Percentiles rank a stretch among this genome's conserved stretches.
These are phyloP conservation scores for Harlomillsia oculata DNA, from an alignment of 1,140 invertebrate species.

Conservation along the genomic window DNA sequence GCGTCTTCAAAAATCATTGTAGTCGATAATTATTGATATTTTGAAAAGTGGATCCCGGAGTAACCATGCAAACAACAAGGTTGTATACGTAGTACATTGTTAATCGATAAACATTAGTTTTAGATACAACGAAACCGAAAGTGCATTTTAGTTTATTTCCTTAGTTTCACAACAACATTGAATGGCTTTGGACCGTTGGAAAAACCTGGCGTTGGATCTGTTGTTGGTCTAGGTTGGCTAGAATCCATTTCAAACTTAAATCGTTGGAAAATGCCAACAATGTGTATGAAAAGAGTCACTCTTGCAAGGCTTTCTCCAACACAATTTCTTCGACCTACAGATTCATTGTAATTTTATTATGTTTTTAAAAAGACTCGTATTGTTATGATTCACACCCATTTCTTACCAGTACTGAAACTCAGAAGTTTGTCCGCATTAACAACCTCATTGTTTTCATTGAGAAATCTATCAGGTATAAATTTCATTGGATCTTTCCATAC, in stretches of 20 bases:
- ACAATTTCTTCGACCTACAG: slow-evolving; percentile 3
- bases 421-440: not conserved
- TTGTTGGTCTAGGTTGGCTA: not conserved
- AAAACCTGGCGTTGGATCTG: not conserved
- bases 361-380: not conserved
- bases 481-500: slow-evolving; percentile 8
- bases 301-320: slow-evolving; percentile 2
- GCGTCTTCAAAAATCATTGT: too few species aligned
- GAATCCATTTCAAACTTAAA: not conserved
- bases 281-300: not conserved
- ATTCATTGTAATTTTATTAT: not conserved
- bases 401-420: slow-evolving; percentile 3
- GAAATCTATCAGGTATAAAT: slow-evolving; percentile 5
- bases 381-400: not conserved
- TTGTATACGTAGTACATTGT: too few species aligned
- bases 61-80: too few species aligned
- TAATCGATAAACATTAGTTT: too few species aligned
- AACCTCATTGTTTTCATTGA: not conserved
- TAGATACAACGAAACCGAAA: too few species aligned
- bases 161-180: not conserved
- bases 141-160: too few species aligned
- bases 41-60: too few species aligned
- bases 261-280: not conserved
- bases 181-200: not conserved
- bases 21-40: too few species aligned